Evolutionary conservation across 2,113 vertebrate species (phyloP).

Genomic region (Triplophysa tibetana): DNA sequence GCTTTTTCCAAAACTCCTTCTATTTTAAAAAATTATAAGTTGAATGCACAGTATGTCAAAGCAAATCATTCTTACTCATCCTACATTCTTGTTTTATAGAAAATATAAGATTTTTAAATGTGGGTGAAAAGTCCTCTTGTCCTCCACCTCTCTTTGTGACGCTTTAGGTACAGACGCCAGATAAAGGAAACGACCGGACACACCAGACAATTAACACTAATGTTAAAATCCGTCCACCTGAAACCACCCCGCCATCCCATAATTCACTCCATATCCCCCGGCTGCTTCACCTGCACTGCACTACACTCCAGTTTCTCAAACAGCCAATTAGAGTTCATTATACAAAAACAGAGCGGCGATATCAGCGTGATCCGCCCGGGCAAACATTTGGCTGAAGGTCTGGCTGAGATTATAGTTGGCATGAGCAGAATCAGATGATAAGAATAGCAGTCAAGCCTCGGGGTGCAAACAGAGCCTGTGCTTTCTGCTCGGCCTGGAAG

Average conservation of each 20-base stretch:
- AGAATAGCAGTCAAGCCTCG: conserved; percentile 25
- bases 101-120: too few relatives aligned
- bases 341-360: neutral
- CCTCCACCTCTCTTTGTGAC: neutral
- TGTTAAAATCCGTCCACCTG: neutral
- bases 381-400: neutral
- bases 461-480: neutral
- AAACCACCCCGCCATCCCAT: neutral
- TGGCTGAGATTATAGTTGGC: conserved; percentile 12
- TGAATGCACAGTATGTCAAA: too few relatives aligned
- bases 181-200: neutral
- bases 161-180: neutral
- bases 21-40: too few relatives aligned
- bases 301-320: neutral
- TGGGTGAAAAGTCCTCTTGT: too few relatives aligned
- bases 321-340: neutral
- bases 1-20: too few relatives aligned
- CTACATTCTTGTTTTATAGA: too few relatives aligned
- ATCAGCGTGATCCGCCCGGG: neutral
- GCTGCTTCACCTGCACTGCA: neutral
- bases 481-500: neutral
- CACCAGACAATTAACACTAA: conserved; percentile 15
- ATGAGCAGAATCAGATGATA: conserved; percentile 12
- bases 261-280: neutral
- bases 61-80: too few relatives aligned